Evolutionary conservation across 92 coral and sea anemone genomes (phyloP).

Genomic region (Epizoanthus rinbou): DNA sequence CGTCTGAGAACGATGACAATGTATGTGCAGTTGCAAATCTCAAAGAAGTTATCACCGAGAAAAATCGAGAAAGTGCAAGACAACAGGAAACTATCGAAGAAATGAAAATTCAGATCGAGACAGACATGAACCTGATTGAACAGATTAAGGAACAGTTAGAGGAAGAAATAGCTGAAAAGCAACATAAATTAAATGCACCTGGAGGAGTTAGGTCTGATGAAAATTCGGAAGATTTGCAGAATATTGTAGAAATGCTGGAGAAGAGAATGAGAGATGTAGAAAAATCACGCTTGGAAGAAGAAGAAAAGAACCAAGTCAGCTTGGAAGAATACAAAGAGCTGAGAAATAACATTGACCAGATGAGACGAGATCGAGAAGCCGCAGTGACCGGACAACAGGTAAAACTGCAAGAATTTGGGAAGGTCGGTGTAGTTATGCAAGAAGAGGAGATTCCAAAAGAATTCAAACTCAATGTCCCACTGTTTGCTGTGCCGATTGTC

Average conservation of each 20-base stretch:
- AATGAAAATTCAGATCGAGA: slow-evolving; percentile 62
- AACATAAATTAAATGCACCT: slow-evolving; percentile 51
- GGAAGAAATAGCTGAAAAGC: slow-evolving; percentile 69
- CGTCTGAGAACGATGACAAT: background rate
- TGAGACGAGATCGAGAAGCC: slow-evolving; percentile 66
- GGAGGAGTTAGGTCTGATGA: slow-evolving; percentile 43
- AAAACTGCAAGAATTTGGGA: slow-evolving; percentile 51
- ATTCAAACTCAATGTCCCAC: slow-evolving; percentile 51
- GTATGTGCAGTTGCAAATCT: background rate
- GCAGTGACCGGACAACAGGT: slow-evolving; percentile 47
- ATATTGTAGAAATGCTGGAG: slow-evolving; percentile 57
- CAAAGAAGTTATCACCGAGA: slow-evolving; percentile 12
- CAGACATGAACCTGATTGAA: slow-evolving; percentile 64
- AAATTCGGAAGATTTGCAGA: slow-evolving; percentile 43
- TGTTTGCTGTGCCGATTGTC: slow-evolving; percentile 67
- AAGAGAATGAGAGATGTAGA: slow-evolving; percentile 59
- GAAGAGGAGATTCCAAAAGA: slow-evolving; percentile 52
- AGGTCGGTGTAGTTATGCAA: slow-evolving; percentile 27
- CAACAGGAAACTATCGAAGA: slow-evolving; percentile 54
- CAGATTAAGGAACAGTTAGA: slow-evolving; percentile 66
- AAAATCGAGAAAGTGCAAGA: slow-evolving; percentile 12
- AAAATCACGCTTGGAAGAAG: slow-evolving; percentile 68
- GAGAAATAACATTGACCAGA: slow-evolving; percentile 66
- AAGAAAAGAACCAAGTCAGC: slow-evolving; percentile 55
- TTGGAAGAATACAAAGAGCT: slow-evolving; percentile 75